Conservation (phyloP, 2,888 invertebrate species). For the Euproctis similis region DNA sequence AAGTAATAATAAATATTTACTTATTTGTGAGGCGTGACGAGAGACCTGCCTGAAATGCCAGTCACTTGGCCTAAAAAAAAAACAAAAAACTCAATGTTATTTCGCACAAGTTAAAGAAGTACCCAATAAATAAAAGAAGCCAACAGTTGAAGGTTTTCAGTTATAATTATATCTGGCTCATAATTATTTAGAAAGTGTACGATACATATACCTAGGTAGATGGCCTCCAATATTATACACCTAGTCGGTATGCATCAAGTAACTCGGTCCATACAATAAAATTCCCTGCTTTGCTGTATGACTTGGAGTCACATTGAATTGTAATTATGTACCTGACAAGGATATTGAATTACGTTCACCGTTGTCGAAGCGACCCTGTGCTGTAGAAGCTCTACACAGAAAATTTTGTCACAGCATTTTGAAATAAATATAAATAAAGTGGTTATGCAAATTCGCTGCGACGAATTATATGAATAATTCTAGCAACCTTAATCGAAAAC, state of each 20-base stretch:
- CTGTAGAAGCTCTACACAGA: too few species aligned
- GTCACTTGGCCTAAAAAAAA: conserved; percentile 67
- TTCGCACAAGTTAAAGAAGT: conserved; percentile 41
- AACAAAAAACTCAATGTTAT: conserved; percentile 51
- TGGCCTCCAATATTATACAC: conserved; percentile 11
- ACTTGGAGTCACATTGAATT: conserved; percentile 46
- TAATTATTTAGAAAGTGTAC: conserved; percentile 15
- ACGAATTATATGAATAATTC: too few species aligned
- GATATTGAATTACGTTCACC: conserved; percentile 40
- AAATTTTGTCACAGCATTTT: too few species aligned
- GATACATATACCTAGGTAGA: conserved; percentile 2
- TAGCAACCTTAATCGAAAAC: too few species aligned
- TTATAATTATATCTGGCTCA: conserved; percentile 15
- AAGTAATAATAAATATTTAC: conserved; percentile 38
- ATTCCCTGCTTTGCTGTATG: conserved; percentile 30
- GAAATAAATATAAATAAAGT: too few species aligned
- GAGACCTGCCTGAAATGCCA: conserved; percentile 52
- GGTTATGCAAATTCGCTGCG: too few species aligned
- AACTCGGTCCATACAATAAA: conserved; percentile 26
- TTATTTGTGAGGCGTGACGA: conserved; percentile 45
- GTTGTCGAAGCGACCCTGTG: conserved; percentile 29
- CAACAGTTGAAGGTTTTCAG: conserved; percentile 32
- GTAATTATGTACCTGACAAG: conserved; percentile 41
- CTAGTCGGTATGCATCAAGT: conserved; percentile 33
- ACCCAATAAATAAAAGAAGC: conserved; percentile 25